Percentiles rank a stretch among this genome's conserved stretches.
These are phyloP conservation scores for Patella ulyssiponensis DNA, from an alignment of 2,888 invertebrate genomes.

Conservation along the genomic window DNA sequence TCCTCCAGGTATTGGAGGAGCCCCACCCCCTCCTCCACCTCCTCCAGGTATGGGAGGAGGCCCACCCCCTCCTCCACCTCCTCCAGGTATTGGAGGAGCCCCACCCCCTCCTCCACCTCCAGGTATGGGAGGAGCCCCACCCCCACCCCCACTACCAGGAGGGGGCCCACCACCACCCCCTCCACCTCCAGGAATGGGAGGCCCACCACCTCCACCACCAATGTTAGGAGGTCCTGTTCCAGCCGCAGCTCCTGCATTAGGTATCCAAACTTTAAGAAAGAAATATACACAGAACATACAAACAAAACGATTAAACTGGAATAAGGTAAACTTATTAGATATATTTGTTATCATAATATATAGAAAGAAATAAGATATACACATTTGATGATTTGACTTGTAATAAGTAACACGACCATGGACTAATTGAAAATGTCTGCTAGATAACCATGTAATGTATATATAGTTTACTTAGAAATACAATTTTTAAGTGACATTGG, in stretches of 20 bases:
- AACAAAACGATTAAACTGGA: constrained; percentile 96
- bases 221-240: constrained; percentile 74
- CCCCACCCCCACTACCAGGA: constrained; percentile 71
- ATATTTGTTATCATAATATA: too few species aligned
- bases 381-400: too few species aligned
- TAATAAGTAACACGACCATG: too few species aligned
- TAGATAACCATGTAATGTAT: neutral
- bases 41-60: constrained; percentile 44
- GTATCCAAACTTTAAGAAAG: constrained; percentile 86
- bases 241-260: constrained; percentile 52
- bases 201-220: constrained; percentile 61
- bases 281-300: constrained; percentile 91
- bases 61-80: constrained; percentile 14
- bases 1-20: too few species aligned
- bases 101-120: constrained; percentile 57
- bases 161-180: constrained; percentile 73
- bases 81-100: constrained; percentile 21
- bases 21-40: constrained; percentile 62
- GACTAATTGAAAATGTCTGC: too few species aligned
- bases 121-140: constrained; percentile 47
- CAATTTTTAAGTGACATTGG: neutral
- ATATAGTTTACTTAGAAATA: neutral
- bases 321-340: constrained; percentile 77
- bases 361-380: too few species aligned
- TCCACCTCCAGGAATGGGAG: constrained; percentile 65